Percentiles rank a stretch among this genome's conserved stretches.
Conservation (phyloP, 2,888 invertebrate species). For the Epinotia brunnichana region DNA sequence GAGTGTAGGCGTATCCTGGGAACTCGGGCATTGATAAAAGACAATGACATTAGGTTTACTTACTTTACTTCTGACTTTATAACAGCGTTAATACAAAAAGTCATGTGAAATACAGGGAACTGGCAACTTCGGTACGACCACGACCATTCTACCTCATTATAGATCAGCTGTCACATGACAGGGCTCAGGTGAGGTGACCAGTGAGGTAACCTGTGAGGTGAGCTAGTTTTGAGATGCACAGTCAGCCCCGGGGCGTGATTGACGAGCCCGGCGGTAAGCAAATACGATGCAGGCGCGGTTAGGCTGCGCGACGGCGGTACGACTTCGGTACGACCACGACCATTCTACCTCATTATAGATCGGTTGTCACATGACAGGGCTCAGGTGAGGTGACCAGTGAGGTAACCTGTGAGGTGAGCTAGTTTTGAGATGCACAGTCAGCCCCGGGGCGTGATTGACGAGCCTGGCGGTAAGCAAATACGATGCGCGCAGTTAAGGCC, state of each 20-base stretch:
- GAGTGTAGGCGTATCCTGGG: no score
- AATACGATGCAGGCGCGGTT: slow-evolving; percentile 61
- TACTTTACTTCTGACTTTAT: no score
- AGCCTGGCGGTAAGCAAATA: slow-evolving; percentile 79
- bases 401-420: slow-evolving; percentile 59
- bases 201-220: slow-evolving; percentile 65
- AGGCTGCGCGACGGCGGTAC: background rate
- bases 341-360: no score
- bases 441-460: slow-evolving; percentile 77
- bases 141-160: no score
- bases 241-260: slow-evolving; percentile 77
- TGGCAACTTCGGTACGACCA: slow-evolving; percentile 22
- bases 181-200: background rate
- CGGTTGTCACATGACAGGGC: no score
- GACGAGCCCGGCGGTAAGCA: slow-evolving; percentile 80
- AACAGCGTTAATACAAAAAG: no score
- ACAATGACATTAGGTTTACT: no score
- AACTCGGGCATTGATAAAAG: no score
- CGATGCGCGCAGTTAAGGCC: slow-evolving; percentile 49
- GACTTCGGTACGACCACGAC: background rate
- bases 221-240: slow-evolving; percentile 61
- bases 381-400: slow-evolving; percentile 49
- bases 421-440: slow-evolving; percentile 71
- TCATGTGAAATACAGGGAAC: no score
- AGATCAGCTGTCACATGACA: no score